Evolutionary conservation across 2,113 vertebrate species (phyloP).

Genomic region (Strix uralensis): DNA sequence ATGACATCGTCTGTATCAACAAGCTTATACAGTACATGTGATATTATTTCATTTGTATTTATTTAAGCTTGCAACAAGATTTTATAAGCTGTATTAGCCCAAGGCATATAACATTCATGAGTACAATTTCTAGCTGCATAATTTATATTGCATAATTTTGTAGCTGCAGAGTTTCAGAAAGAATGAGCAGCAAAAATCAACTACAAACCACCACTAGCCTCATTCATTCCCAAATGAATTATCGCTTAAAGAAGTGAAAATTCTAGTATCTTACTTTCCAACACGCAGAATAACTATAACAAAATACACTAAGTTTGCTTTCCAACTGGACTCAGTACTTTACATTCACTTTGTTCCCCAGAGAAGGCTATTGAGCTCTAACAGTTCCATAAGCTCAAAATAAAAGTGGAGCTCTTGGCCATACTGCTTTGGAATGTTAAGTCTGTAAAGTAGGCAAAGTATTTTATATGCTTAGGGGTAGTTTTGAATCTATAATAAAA

Average conservation of each 20-base stretch:
- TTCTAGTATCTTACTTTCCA: not conserved
- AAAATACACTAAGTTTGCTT: not conserved
- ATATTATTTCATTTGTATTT: not conserved
- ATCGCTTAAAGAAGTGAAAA: not conserved
- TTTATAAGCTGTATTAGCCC: constrained; percentile 14
- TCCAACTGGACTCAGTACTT: not conserved
- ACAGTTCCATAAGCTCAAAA: constrained; percentile 11
- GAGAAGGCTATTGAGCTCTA: not conserved
- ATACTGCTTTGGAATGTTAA: constrained; percentile 49
- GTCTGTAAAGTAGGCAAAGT: constrained; percentile 21
- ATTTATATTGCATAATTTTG: not conserved
- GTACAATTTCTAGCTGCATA: not conserved
- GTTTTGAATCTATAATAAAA: constrained; percentile 44
- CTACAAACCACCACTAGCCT: not conserved
- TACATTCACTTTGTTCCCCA: not conserved
- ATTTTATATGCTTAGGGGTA: constrained; percentile 30
- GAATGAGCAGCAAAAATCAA: not conserved
- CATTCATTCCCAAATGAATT: constrained; percentile 11
- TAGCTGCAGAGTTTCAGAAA: not conserved
- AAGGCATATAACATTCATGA: not conserved
- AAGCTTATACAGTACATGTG: not conserved
- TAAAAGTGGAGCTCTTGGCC: constrained; percentile 10
- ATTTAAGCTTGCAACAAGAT: not conserved
- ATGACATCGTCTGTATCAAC: not conserved
- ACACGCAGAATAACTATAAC: not conserved